Percentiles rank a stretch among this genome's conserved stretches.
Conservation (phyloP, 2,797 vertebrate genomes). For the Melanotaenia maccullochi region DNA sequence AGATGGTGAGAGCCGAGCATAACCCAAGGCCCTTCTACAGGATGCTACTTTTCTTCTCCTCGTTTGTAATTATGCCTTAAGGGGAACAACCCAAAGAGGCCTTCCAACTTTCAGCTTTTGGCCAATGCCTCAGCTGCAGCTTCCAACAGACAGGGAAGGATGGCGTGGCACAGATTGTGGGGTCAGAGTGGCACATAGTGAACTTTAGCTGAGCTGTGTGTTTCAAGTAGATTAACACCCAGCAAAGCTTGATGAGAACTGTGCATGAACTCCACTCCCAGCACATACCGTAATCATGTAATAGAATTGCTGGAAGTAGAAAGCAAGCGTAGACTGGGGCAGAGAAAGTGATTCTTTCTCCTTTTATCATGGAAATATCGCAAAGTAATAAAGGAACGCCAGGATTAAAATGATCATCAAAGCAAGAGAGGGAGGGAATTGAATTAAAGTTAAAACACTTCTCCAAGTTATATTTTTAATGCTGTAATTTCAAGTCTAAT, state of each 20-base stretch:
- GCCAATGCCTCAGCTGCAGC: constrained; percentile 15
- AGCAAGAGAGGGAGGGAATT: background rate
- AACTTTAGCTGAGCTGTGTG: constrained; percentile 27
- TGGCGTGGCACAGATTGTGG: constrained; percentile 34
- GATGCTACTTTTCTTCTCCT: constrained; percentile 39
- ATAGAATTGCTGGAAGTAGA: constrained; percentile 2
- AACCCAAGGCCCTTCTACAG: constrained; percentile 52
- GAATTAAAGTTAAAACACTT: constrained; percentile 10
- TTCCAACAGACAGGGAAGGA: constrained; percentile 32
- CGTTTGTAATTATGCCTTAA: constrained; percentile 67
- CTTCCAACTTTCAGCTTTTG: constrained; percentile 45
- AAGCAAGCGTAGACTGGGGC: background rate
- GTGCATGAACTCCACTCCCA: background rate
- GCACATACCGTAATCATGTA: background rate
- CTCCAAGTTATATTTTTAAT: constrained; percentile 32
- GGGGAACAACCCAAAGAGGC: constrained; percentile 51
- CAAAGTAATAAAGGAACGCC: constrained; percentile 11
- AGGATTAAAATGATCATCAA: constrained; percentile 18
- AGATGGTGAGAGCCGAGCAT: constrained; percentile 57
- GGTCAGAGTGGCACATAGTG: constrained; percentile 35
- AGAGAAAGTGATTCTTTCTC: constrained; percentile 3
- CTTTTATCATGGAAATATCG: constrained; percentile 14
- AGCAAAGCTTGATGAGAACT: constrained; percentile 3
- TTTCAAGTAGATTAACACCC: constrained; percentile 40
- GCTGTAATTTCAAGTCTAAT: constrained; percentile 18